Conservation (phyloP, 2,797 vertebrate genomes). For the Lepilemur septentrionalis region DNA sequence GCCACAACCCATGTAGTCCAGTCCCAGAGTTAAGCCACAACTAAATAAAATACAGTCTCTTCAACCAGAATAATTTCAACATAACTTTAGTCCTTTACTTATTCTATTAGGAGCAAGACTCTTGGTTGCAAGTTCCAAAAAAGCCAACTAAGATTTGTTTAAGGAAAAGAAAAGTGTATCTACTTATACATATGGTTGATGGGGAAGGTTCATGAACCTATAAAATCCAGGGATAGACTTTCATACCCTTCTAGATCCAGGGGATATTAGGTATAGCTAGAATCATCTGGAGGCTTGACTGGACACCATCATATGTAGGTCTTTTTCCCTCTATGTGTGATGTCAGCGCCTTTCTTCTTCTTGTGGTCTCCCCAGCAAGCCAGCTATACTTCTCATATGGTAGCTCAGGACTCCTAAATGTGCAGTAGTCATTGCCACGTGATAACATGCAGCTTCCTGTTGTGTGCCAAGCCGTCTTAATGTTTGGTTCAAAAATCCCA, state of each 20-base stretch:
- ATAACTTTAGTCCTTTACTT: neutral
- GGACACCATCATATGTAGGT: neutral
- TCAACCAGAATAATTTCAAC: neutral
- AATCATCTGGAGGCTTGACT: neutral
- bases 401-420: neutral
- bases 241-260: neutral
- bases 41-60: neutral
- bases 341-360: neutral
- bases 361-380: neutral
- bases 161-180: neutral
- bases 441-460: neutral
- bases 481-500: neutral
- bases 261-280: neutral
- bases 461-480: neutral
- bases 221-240: neutral
- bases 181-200: neutral
- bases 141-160: neutral
- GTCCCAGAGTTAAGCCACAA: neutral
- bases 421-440: neutral
- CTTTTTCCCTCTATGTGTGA: neutral
- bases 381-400: neutral
- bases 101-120: neutral
- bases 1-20: neutral
- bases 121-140: neutral
- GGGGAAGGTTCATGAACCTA: neutral